A percentile compares a stretch with the other conserved stretches of the same genome.
These are phyloP conservation scores for Heliconius hortense DNA, from an alignment of 2,888 invertebrate genomes.

Conservation along the genomic window DNA sequence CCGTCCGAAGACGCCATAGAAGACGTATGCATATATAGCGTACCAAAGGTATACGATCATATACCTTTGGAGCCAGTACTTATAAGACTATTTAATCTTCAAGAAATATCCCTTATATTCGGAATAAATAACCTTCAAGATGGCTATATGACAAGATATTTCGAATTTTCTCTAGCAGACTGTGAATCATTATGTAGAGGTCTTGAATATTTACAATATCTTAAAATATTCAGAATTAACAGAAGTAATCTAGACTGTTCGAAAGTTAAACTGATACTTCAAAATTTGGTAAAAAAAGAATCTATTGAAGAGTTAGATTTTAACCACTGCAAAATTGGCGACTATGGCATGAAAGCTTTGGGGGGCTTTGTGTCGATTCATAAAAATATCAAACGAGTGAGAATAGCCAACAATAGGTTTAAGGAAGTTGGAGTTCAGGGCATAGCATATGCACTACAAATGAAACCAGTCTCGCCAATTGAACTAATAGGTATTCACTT, in stretches of 20 bases:
- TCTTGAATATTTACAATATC: constrained; percentile 66
- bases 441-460: constrained; percentile 77
- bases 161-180: constrained; percentile 83
- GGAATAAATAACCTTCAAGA: constrained; percentile 75
- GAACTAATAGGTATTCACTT: constrained; percentile 63
- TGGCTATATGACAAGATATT: constrained; percentile 81
- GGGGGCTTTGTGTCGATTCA: constrained; percentile 80
- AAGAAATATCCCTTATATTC: constrained; percentile 73
- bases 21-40: constrained; percentile 68
- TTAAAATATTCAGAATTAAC: constrained; percentile 81
- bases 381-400: constrained; percentile 70
- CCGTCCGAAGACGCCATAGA: constrained; percentile 57
- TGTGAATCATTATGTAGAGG: constrained; percentile 81
- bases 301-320: constrained; percentile 83
- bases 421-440: constrained; percentile 79
- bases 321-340: constrained; percentile 84
- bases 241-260: constrained; percentile 83
- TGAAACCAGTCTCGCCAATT: constrained; percentile 74
- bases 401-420: constrained; percentile 81
- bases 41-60: constrained; percentile 76
- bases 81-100: constrained; percentile 74
- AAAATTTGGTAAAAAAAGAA: constrained; percentile 74
- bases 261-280: constrained; percentile 82
- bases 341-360: constrained; percentile 84
- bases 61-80: constrained; percentile 82